phyloP scores from a whole-genome alignment of 2,888 invertebrate species.

The Merodon equestris region DNA sequence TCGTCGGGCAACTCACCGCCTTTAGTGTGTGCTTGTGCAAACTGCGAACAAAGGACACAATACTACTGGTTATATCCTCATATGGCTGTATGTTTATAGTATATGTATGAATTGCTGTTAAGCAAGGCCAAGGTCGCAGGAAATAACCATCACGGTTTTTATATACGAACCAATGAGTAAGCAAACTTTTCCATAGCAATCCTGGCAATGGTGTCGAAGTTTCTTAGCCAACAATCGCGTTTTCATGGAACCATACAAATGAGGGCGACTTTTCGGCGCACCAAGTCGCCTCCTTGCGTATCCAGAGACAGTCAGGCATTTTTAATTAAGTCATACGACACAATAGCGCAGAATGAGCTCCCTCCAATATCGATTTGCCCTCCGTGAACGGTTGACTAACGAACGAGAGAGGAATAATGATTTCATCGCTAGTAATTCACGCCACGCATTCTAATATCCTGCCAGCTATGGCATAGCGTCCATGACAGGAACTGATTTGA shows the following conservation, averaged over 20 bases:
- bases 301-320: slow-evolving; percentile 39
- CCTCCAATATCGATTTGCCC: not conserved
- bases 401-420: too few species aligned
- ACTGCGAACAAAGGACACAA: slow-evolving; percentile 7
- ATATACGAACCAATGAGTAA: not conserved
- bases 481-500: not conserved
- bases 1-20: not conserved
- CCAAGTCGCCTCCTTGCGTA: slow-evolving; percentile 35
- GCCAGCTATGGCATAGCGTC: too few species aligned
- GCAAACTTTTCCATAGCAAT: slow-evolving; percentile 2
- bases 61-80: not conserved
- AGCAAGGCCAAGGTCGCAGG: slow-evolving; percentile 49
- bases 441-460: too few species aligned
- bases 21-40: slow-evolving; percentile 5
- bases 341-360: not conserved
- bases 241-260: slow-evolving; percentile 13
- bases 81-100: not conserved
- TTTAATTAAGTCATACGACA: not conserved
- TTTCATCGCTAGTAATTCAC: too few species aligned
- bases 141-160: slow-evolving; percentile 7
- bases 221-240: slow-evolving; percentile 37
- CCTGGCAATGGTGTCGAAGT: slow-evolving; percentile 28
- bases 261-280: slow-evolving; percentile 27
- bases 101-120: slow-evolving; percentile 9
- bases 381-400: not conserved